These are phyloP conservation scores for Andrena cerasifolii DNA, from an alignment of 1,140 invertebrate genomes.

Conservation along the genomic window DNA sequence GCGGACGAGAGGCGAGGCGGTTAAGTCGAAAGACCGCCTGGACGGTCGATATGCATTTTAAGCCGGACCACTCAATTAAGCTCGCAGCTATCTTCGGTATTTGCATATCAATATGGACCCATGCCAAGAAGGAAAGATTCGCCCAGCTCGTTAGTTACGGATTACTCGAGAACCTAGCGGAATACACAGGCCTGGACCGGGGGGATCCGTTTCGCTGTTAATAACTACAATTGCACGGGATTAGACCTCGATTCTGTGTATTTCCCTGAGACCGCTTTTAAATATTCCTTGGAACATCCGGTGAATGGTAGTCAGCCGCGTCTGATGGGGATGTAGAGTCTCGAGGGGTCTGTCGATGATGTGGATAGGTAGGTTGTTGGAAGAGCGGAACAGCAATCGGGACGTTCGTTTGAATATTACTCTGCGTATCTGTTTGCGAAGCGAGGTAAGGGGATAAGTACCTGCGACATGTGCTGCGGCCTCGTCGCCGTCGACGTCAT, in stretches of 20 bases:
- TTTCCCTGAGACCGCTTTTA: neutral
- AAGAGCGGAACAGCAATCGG: too few species aligned
- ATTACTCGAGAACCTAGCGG: constrained; percentile 46
- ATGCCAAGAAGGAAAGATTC: constrained; percentile 54
- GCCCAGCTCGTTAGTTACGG: neutral
- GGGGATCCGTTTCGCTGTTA: neutral
- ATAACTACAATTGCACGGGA: constrained; percentile 1
- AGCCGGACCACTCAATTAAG: constrained; percentile 75
- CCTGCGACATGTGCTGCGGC: constrained; percentile 81
- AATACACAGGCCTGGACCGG: neutral
- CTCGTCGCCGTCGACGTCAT: constrained; percentile 80
- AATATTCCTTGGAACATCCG: neutral
- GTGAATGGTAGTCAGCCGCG: neutral
- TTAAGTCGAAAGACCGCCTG: constrained; percentile 30
- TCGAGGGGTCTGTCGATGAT: too few species aligned
- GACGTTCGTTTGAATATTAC: too few species aligned
- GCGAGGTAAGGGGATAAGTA: constrained; percentile 37
- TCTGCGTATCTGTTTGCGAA: too few species aligned
- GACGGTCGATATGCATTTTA: constrained; percentile 59
- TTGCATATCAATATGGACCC: constrained; percentile 74
- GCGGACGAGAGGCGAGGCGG: neutral
- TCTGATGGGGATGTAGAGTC: too few species aligned
- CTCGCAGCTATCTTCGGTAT: constrained; percentile 67
- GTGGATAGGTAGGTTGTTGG: too few species aligned
- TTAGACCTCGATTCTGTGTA: neutral